A percentile compares a stretch with the other conserved stretches of the same genome.
Conservation (phyloP, 2,888 invertebrate species). For the Sepioteuthis lessoniana region DNA sequence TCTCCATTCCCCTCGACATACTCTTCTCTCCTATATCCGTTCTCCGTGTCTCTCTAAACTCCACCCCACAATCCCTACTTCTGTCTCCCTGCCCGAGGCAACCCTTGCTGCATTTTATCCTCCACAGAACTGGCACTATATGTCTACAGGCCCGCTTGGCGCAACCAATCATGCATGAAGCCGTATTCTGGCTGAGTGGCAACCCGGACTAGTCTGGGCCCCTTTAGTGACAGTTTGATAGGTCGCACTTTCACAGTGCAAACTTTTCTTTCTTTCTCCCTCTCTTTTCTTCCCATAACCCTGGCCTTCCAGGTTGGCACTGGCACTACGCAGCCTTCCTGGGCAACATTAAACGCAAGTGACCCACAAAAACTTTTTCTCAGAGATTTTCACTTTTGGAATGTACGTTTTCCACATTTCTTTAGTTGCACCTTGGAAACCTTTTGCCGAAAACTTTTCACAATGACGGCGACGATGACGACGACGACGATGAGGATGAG, state of each 20-base stretch:
- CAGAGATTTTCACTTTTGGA: background rate
- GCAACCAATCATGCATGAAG: background rate
- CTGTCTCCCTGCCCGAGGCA: background rate
- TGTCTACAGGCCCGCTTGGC: background rate
- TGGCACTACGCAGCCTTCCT: background rate
- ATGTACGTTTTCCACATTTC: background rate
- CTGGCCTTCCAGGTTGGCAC: background rate
- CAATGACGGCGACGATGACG: background rate
- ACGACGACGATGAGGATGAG: background rate
- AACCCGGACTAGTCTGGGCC: background rate
- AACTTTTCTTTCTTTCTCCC: background rate
- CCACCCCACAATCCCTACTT: background rate
- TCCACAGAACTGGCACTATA: background rate
- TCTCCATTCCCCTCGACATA: no score
- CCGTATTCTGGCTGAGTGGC: background rate
- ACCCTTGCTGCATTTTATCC: conserved; percentile 6
- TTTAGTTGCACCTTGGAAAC: conserved; percentile 6
- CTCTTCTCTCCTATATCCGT: no score
- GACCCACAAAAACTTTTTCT: conserved; percentile 20
- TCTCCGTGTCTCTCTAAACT: background rate
- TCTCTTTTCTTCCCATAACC: background rate
- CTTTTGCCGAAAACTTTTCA: background rate
- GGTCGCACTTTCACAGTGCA: conserved; percentile 33
- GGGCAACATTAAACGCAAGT: conserved; percentile 11
- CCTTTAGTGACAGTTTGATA: conserved; percentile 33